A percentile compares a stretch with the other conserved stretches of the same genome.
These are phyloP conservation scores for Pandemis cinnamomeana DNA, from an alignment of 2,888 invertebrate genomes.

Conservation along the genomic window DNA sequence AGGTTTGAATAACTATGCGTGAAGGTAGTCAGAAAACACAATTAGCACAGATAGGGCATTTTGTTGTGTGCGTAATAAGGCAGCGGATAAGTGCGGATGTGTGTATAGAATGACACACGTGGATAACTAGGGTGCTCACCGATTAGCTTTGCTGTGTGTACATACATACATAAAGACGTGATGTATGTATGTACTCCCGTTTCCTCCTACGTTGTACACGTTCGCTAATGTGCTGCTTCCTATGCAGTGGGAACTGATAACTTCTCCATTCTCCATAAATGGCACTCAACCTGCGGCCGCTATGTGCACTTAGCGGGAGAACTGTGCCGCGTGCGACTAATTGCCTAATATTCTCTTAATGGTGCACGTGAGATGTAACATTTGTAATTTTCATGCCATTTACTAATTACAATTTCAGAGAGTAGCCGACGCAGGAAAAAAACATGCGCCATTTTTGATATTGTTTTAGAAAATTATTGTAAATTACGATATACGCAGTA, in stretches of 20 bases:
- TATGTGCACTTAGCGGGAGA: conserved; percentile 35
- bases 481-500: too few relatives aligned
- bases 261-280: conserved; percentile 32
- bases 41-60: too few relatives aligned
- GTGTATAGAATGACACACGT: too few relatives aligned
- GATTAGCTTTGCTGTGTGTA: too few relatives aligned
- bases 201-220: neutral
- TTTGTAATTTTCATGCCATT: conserved; percentile 26
- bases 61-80: too few relatives aligned
- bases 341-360: conserved; percentile 36
- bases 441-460: neutral
- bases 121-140: too few relatives aligned
- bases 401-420: conserved; percentile 15
- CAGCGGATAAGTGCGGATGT: too few relatives aligned
- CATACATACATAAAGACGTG: too few relatives aligned
- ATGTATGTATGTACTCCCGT: neutral
- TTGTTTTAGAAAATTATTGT: neutral
- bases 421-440: neutral
- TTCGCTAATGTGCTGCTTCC: conserved; percentile 30
- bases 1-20: too few relatives aligned
- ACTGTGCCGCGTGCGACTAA: conserved; percentile 33
- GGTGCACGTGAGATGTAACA: conserved; percentile 14
- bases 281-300: conserved; percentile 37
- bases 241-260: conserved; percentile 32
- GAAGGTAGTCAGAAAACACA: too few relatives aligned